Evolutionary conservation across 1,140 invertebrate species (phyloP).

Genomic region (Camponotus vicinus): DNA sequence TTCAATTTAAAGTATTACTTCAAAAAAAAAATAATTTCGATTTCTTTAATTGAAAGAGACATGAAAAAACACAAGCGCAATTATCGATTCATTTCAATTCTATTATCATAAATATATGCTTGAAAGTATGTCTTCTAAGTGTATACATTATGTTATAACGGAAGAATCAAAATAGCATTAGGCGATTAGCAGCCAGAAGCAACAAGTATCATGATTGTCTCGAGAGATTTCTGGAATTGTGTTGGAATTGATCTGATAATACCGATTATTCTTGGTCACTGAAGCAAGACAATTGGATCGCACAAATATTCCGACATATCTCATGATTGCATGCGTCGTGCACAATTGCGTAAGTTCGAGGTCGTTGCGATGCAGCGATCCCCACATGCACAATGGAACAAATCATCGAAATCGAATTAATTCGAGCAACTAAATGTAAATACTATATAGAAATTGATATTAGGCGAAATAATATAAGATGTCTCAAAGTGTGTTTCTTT

Average conservation of each 20-base stretch:
- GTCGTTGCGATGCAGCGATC: conserved; percentile 33
- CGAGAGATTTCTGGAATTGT: conserved; percentile 7
- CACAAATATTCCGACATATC: conserved; percentile 4
- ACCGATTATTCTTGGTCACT: conserved; percentile 58
- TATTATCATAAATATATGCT: background rate
- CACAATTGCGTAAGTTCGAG: conserved; percentile 54
- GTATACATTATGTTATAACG: background rate
- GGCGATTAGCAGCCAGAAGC: background rate
- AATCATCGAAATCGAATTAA: background rate
- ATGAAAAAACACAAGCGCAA: background rate
- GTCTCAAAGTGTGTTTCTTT: background rate
- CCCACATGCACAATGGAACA: background rate
- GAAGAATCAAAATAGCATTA: conserved; percentile 1
- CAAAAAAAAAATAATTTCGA: background rate
- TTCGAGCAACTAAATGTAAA: background rate
- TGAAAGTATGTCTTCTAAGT: background rate
- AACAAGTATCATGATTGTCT: conserved; percentile 43
- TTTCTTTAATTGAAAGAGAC: background rate
- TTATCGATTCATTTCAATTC: background rate
- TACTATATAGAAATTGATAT: background rate
- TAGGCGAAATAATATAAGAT: background rate
- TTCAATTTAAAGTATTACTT: too few species aligned
- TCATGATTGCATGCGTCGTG: background rate
- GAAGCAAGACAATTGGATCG: conserved; percentile 51
- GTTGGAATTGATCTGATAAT: background rate